Base-by-base conservation (phyloP, 2,113 vertebrate species). In the Salvelinus namaycush region DNA sequence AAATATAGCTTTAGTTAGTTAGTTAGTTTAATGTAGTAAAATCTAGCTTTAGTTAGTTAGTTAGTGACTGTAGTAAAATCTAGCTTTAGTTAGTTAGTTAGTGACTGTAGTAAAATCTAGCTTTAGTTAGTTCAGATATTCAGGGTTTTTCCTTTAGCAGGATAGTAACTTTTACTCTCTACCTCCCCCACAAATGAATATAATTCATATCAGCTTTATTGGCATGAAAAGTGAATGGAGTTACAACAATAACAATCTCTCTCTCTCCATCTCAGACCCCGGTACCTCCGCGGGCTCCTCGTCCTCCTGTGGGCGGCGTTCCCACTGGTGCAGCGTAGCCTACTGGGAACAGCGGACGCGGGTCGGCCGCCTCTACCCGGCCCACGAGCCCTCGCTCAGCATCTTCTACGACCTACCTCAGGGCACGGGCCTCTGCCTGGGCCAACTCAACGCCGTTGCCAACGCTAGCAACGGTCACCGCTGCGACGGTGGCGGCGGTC, bases 371-470 rank as follows among this genome's bases (percentile, higher is more conserved):
- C 96, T 99, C 70, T 99, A 98, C 85, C 93, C 96, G 31, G 97
- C 98, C 93, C 94, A 96, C 51, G 96, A 99, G 90, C 94, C 96
- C 85, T 97, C 97, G 79, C 96, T 99, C 93, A 97, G 96, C 95
- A 98, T 99, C 83, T 99, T 99, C 91, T 99, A 99, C 57, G 97
- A 99, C 94, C 97, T 99, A 99, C 98, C 98, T 99, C 98, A 99
- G 94, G 97, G 97, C 93, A 99, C 96, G 24, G 97, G 97, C 94
- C 96, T 99, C 91, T 98, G 97, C 91, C 94, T 99, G 22, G 95
- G 97, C 92, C 97, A 97, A 92, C 96, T 98, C 73, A 94, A 93
- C 83, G 80, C 84, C 84, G 89, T 90, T 1, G 83, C 89, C 31
- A 68, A 68, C 8, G 59, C 20, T 22, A n/a, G n/a, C 86, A 84